These are phyloP conservation scores for Norana najaformis DNA, from an alignment of 2,888 invertebrate genomes.

Conservation along the genomic window DNA sequence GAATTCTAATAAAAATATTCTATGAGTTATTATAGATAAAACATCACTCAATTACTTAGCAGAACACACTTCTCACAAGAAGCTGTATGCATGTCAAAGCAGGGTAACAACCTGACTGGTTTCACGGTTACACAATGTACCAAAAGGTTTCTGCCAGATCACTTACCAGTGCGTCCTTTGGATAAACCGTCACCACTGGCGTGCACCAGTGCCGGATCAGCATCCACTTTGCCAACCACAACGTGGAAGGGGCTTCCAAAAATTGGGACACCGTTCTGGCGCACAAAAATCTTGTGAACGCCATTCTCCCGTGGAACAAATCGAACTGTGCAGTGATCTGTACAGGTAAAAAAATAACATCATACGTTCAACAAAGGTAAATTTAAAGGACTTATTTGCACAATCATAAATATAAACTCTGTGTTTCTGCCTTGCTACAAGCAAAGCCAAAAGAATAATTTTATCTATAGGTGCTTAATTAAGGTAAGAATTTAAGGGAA, in stretches of 20 bases:
- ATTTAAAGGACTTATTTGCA: not conserved
- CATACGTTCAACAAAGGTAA: not conserved
- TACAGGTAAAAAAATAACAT: too few species aligned
- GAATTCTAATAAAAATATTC: not conserved
- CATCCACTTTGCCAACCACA: conserved; percentile 78
- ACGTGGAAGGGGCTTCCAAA: conserved; percentile 91
- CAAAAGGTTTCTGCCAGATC: not conserved
- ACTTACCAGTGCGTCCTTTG: conserved; percentile 44
- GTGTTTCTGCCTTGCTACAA: not conserved
- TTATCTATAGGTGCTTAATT: too few species aligned
- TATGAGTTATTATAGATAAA: not conserved
- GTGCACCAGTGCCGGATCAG: conserved; percentile 76
- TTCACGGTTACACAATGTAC: not conserved
- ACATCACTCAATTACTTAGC: not conserved
- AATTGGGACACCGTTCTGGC: conserved; percentile 92
- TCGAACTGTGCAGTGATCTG: conserved; percentile 36
- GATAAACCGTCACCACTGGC: conserved; percentile 58
- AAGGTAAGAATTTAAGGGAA: too few species aligned
- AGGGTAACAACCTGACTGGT: not conserved
- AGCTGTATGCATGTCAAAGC: not conserved
- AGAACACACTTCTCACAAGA: not conserved
- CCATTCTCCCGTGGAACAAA: conserved; percentile 69
- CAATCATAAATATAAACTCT: not conserved
- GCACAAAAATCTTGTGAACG: conserved; percentile 88
- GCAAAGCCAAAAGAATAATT: too few species aligned